A percentile compares a stretch with the other conserved stretches of the same genome.
Conservation (phyloP, 2,113 vertebrate genomes). For the Pantherophis guttatus region DNA sequence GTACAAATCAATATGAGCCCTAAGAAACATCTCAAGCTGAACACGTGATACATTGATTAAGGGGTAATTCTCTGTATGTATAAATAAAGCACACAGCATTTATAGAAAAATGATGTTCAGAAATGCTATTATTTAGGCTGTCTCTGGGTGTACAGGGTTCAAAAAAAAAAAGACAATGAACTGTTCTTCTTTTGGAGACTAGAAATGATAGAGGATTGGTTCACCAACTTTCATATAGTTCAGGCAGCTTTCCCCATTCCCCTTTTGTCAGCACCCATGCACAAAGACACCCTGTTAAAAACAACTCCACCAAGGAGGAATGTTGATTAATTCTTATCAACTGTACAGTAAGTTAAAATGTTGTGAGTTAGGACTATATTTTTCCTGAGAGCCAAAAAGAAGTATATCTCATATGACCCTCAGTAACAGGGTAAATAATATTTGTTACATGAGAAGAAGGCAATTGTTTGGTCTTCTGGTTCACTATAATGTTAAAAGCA, state of each 20-base stretch:
- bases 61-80: background rate
- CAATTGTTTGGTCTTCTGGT: background rate
- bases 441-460: background rate
- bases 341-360: background rate
- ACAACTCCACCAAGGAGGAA: background rate
- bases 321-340: background rate
- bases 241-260: background rate
- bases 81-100: background rate
- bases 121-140: background rate
- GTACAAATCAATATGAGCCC: rapidly evolving
- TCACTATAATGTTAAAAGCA: background rate
- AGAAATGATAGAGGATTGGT: background rate
- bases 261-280: background rate
- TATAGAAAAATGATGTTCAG: background rate
- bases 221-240: background rate
- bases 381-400: background rate
- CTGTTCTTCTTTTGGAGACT: background rate
- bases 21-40: constrained; percentile 8
- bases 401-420: background rate
- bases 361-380: background rate
- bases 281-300: background rate
- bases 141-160: background rate
- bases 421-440: background rate
- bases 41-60: background rate
- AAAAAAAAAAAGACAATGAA: rapidly evolving